These are phyloP conservation scores for Meteorus colon DNA, from an alignment of 2,888 invertebrate species.

Conservation along the genomic window DNA sequence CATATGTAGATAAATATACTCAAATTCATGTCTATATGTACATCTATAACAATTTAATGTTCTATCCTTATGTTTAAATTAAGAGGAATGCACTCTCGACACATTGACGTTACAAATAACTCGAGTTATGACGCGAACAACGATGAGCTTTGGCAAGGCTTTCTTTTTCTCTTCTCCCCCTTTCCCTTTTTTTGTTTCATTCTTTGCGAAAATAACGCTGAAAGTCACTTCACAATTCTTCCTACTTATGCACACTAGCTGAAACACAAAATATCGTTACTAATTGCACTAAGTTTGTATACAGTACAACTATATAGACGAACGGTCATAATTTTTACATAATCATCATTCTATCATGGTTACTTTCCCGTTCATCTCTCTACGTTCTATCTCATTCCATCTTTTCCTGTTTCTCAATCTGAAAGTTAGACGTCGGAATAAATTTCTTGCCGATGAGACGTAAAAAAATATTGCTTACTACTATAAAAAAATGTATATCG, in stretches of 20 bases:
- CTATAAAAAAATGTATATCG: conserved; percentile 50
- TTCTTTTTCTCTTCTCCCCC: conserved; percentile 38
- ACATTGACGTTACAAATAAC: conserved; percentile 53
- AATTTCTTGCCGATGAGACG: conserved; percentile 41
- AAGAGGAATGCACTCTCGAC: conserved; percentile 55
- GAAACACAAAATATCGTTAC: conserved; percentile 49
- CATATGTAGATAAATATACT: conserved; percentile 55
- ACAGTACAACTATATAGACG: conserved; percentile 50
- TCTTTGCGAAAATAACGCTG: conserved; percentile 3
- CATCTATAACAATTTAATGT: conserved; percentile 51
- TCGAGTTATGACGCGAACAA: conserved; percentile 53
- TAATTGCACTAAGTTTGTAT: conserved; percentile 55
- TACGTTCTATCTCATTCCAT: not conserved
- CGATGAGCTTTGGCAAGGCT: conserved; percentile 57
- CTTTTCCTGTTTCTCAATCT: conserved; percentile 20
- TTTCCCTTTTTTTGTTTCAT: conserved; percentile 24
- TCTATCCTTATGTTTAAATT: conserved; percentile 41
- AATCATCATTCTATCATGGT: conserved; percentile 36
- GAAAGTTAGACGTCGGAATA: conserved; percentile 8
- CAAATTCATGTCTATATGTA: conserved; percentile 53
- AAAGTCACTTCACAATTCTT: conserved; percentile 20
- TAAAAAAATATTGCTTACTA: conserved; percentile 54
- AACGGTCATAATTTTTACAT: not conserved
- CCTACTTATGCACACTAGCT: conserved; percentile 29
- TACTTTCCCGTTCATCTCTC: not conserved